Percentiles rank a stretch among this genome's conserved stretches.
Evolutionary conservation across 2,113 vertebrate species (phyloP).

Genomic region (Prunella himalayana): DNA sequence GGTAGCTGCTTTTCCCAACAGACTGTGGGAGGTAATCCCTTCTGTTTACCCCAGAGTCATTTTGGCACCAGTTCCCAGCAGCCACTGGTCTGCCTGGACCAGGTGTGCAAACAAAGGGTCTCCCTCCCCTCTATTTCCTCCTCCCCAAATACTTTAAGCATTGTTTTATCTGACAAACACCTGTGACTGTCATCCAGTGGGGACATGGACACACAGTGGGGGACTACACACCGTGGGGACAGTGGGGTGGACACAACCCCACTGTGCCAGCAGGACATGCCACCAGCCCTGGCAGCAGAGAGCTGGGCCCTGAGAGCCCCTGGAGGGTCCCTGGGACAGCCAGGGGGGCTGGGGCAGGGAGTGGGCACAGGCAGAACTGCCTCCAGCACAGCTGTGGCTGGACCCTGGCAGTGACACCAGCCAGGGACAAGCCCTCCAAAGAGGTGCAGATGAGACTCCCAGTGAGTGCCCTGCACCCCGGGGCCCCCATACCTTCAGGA

Average conservation of each 20-base stretch:
- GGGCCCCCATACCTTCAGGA: conserved; percentile 82
- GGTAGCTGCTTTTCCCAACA: background rate
- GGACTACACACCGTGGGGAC: accelerated
- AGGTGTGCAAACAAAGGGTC: background rate
- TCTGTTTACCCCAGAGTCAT: background rate
- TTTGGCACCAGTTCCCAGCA: background rate
- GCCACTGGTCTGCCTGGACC: background rate
- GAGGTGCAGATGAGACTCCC: background rate
- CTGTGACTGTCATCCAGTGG: accelerated
- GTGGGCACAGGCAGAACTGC: background rate
- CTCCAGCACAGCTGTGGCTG: accelerated
- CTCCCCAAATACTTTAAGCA: background rate
- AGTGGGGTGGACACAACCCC: accelerated
- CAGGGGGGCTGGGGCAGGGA: background rate
- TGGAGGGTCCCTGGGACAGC: accelerated
- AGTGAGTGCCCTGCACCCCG: accelerated
- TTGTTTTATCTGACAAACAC: background rate
- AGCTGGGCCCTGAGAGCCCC: background rate
- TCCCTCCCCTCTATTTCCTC: background rate
- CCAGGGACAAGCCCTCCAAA: accelerated
- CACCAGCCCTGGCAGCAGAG: background rate
- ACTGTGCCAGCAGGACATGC: background rate
- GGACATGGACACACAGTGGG: accelerated
- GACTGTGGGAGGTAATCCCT: background rate
- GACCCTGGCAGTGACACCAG: background rate